Conservation (phyloP, 2,113 vertebrate species). For the Pandion haliaetus region DNA sequence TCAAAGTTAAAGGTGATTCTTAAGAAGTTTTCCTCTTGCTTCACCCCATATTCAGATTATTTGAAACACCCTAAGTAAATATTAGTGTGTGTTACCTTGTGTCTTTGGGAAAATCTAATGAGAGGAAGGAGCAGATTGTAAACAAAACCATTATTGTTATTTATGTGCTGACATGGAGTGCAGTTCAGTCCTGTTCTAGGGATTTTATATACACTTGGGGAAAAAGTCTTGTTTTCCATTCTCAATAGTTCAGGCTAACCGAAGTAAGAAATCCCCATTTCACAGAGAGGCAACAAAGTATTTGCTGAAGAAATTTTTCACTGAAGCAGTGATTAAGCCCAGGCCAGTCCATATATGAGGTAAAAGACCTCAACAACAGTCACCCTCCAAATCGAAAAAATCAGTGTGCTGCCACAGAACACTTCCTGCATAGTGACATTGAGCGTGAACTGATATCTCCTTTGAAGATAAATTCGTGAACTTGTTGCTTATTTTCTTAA, state of each 20-base stretch:
- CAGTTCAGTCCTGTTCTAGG: not conserved
- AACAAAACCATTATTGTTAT: not conserved
- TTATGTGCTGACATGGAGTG: not conserved
- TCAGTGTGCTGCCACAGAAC: not conserved
- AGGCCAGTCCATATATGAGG: not conserved
- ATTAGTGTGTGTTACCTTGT: not conserved
- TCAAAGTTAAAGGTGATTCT: not conserved
- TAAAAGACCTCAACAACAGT: not conserved
- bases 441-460: not conserved
- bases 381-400: not conserved
- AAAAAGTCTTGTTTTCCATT: not conserved
- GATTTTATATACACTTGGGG: not conserved
- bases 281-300: not conserved
- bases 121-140: not conserved
- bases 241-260: not conserved
- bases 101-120: not conserved
- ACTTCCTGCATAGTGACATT: not conserved
- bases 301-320: not conserved
- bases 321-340: not conserved
- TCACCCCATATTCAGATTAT: not conserved
- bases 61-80: not conserved
- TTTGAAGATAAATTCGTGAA: not conserved
- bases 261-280: not conserved
- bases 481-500: not conserved
- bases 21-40: not conserved